Conservation (phyloP, 1,140 invertebrate genomes). For the Chionoecetes opilio region DNA sequence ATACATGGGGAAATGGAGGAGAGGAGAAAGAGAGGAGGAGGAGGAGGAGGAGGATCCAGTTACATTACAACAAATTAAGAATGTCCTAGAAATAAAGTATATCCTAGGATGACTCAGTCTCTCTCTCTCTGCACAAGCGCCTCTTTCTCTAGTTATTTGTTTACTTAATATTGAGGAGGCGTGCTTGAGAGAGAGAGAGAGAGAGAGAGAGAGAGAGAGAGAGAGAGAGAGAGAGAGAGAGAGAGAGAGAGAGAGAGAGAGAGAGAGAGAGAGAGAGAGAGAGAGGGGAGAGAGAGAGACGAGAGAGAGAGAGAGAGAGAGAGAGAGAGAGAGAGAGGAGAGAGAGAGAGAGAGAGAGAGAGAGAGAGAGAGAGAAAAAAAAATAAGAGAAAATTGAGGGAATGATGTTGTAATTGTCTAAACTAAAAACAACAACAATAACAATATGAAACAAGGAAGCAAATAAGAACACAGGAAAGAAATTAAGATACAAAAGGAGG, state of each 20-base stretch:
- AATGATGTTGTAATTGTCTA: too few relatives aligned
- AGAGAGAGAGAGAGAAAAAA: too few relatives aligned
- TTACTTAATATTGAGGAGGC: background rate
- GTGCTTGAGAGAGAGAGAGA: constrained; percentile 40
- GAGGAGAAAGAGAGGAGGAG: background rate
- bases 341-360: background rate
- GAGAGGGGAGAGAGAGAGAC: background rate
- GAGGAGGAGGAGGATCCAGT: too few relatives aligned
- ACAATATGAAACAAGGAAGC: background rate
- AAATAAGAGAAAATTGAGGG: too few relatives aligned
- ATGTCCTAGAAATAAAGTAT: background rate
- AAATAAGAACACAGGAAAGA: background rate
- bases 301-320: background rate
- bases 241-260: background rate
- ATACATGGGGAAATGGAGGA: too few relatives aligned
- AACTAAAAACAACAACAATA: too few relatives aligned
- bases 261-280: background rate
- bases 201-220: constrained; percentile 56
- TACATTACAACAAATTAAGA: background rate
- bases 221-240: constrained; percentile 47
- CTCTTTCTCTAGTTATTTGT: background rate
- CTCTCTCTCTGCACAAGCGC: background rate
- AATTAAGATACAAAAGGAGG: too few relatives aligned
- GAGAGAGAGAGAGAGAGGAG: background rate
- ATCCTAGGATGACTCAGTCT: background rate